Evolutionary conservation across 2,113 vertebrate species (phyloP).

Genomic region (Dipodomys spectabilis): DNA sequence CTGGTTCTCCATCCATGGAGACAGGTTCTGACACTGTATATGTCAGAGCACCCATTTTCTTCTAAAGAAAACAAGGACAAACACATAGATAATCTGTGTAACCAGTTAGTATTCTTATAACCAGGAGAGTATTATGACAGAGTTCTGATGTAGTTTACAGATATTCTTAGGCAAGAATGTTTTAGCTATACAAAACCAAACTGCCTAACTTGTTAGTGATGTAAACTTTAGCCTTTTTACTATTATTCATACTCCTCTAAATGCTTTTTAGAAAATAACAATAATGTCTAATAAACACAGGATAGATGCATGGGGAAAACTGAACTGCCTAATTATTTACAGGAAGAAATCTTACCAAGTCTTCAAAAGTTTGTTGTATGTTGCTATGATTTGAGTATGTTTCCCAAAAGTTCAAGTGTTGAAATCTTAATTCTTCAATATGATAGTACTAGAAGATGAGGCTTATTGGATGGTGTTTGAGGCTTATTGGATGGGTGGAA

Average conservation of each 20-base stretch:
- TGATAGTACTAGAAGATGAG: neutral
- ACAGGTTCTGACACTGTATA: neutral
- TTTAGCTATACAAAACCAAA: slow-evolving; percentile 29
- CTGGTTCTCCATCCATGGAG: neutral
- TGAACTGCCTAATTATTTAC: slow-evolving; percentile 23
- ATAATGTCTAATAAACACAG: neutral
- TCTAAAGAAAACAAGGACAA: slow-evolving; percentile 23
- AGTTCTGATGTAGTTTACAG: neutral
- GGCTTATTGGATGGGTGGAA: too few relatives aligned
- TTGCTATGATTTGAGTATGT: neutral
- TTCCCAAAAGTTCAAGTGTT: neutral
- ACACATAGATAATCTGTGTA: neutral
- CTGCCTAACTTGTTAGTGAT: neutral
- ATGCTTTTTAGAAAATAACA: neutral
- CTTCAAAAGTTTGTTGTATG: neutral
- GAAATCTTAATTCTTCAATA: neutral
- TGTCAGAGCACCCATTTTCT: neutral
- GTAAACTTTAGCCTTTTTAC: neutral
- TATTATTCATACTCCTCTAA: neutral
- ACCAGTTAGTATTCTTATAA: neutral
- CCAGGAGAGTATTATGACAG: neutral
- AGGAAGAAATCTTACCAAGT: neutral
- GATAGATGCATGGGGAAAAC: neutral
- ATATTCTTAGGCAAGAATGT: neutral
- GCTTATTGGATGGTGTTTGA: neutral